These are phyloP conservation scores for Planococcus citri DNA, from an alignment of 1,140 invertebrate species.

Conservation along the genomic window DNA sequence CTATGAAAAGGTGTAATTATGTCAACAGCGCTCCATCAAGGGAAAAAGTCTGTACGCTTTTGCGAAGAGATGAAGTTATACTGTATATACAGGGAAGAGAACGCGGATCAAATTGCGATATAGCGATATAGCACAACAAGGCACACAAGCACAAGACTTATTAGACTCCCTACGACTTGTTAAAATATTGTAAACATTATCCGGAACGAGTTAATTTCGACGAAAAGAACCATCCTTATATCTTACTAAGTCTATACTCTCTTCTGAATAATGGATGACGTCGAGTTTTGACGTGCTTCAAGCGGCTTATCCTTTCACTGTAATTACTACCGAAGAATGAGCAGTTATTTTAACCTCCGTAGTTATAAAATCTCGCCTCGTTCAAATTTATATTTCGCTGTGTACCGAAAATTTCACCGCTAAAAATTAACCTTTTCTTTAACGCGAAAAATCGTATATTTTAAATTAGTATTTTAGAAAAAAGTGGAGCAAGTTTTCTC, in stretches of 20 bases:
- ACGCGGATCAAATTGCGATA: conserved; percentile 13
- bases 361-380: too few relatives aligned
- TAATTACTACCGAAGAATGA: neutral
- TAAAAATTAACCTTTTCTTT: too few relatives aligned
- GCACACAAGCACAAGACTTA: conserved; percentile 18
- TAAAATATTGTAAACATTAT: conserved; percentile 21
- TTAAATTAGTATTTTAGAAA: too few relatives aligned
- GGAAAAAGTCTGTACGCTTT: neutral
- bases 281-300: conserved; percentile 18
- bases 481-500: too few relatives aligned
- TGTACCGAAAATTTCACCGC: too few relatives aligned
- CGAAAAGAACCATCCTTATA: conserved; percentile 14
- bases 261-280: conserved; percentile 18
- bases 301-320: conserved; percentile 9
- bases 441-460: too few relatives aligned
- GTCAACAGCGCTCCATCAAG: conserved; percentile 18
- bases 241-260: neutral
- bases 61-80: conserved; percentile 13
- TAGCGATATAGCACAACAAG: conserved; percentile 17
- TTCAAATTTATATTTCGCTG: too few relatives aligned
- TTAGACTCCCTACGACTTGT: conserved; percentile 16
- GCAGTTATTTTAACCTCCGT: conserved; percentile 4
- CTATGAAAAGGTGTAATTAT: conserved; percentile 19
- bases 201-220: conserved; percentile 16
- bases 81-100: too few relatives aligned